phyloP scores from a whole-genome alignment of 2,797 vertebrate genomes.

The Pangasius larnaudii region DNA sequence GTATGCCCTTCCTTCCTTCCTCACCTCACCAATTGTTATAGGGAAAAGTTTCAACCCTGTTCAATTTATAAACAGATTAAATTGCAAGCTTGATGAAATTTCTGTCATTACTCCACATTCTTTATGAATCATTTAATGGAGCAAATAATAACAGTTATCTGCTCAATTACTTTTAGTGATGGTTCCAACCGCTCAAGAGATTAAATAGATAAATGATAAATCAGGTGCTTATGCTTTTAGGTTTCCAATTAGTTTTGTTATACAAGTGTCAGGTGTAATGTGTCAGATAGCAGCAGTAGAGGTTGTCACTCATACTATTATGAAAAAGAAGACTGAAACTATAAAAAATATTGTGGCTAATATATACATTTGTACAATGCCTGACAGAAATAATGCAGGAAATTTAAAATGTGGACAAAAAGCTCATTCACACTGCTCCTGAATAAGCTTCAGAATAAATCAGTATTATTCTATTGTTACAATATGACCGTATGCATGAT shows the following conservation, averaged over 20 bases:
- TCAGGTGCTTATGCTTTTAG: background rate
- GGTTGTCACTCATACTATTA: background rate
- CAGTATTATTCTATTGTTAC: slow-evolving; percentile 44
- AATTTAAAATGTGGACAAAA: background rate
- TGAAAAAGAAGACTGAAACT: background rate
- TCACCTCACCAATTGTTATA: background rate
- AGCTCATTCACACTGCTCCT: background rate
- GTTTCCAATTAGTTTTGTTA: background rate
- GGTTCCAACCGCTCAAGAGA: background rate
- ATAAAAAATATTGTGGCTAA: background rate
- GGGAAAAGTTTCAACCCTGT: background rate
- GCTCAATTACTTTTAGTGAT: background rate
- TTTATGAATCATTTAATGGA: background rate
- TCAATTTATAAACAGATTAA: background rate
- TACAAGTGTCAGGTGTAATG: background rate
- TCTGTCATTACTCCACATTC: background rate
- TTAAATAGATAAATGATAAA: background rate
- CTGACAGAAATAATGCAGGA: background rate
- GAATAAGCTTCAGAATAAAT: slow-evolving; percentile 15
- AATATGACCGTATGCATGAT: slow-evolving; percentile 30
- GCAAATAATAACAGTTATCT: background rate
- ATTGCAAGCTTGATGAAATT: background rate
- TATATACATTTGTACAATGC: background rate
- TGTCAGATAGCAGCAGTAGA: background rate
- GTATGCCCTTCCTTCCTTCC: background rate